Evolutionary conservation across 2,888 invertebrate species (phyloP).

Genomic region (Hydrotaea diabolus): DNA sequence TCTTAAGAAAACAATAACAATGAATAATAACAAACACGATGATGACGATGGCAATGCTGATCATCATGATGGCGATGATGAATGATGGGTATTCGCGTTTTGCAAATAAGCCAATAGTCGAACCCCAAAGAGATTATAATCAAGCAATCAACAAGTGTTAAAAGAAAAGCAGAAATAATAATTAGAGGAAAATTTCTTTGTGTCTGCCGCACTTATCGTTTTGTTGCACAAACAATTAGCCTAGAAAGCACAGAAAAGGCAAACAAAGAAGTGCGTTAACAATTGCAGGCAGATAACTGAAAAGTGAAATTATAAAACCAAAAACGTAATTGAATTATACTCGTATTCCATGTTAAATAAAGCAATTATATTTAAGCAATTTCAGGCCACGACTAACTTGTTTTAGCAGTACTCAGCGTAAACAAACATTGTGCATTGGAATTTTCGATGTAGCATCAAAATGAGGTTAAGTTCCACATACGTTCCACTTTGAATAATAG

Average conservation of each 20-base stretch:
- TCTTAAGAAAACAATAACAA: not conserved
- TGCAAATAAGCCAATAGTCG: not conserved
- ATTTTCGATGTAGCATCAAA: too few relatives aligned
- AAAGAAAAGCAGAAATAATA: not conserved
- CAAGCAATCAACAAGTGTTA: not conserved
- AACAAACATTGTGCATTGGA: too few relatives aligned
- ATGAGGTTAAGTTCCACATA: not conserved
- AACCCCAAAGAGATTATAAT: not conserved
- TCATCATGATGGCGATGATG: not conserved
- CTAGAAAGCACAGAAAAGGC: too few relatives aligned
- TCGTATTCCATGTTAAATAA: too few relatives aligned
- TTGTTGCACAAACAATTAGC: not conserved
- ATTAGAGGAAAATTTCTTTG: not conserved
- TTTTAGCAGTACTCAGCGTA: too few relatives aligned
- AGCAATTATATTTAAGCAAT: too few relatives aligned
- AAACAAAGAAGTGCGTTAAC: too few relatives aligned
- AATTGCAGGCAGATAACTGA: too few relatives aligned
- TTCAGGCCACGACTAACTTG: too few relatives aligned
- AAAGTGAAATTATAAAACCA: too few relatives aligned
- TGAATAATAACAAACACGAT: not conserved
- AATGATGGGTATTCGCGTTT: too few relatives aligned
- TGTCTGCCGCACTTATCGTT: not conserved
- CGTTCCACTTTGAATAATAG: not conserved
- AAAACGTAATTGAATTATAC: too few relatives aligned
- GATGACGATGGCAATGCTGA: not conserved